phyloP scores from a whole-genome alignment of 2,113 vertebrate genomes.

The Eulemur macaco region DNA sequence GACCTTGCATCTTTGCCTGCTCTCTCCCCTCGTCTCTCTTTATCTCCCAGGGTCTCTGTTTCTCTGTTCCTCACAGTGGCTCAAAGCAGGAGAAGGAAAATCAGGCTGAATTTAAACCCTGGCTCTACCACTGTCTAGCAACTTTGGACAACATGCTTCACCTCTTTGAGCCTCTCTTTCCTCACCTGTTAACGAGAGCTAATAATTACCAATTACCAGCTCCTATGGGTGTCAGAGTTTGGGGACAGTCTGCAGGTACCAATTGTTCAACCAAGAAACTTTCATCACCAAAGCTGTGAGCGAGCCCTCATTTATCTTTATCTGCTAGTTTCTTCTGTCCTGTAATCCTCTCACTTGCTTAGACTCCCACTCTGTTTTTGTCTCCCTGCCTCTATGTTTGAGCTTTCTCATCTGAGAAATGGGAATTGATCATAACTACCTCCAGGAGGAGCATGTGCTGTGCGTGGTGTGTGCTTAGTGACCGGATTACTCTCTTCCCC shows the following conservation, averaged over 20 bases:
- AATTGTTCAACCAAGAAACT: background rate
- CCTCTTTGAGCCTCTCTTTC: background rate
- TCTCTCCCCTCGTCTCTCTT: background rate
- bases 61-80: background rate
- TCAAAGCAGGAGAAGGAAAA: background rate
- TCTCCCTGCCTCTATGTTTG: background rate
- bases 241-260: background rate
- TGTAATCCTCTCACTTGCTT: background rate
- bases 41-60: background rate
- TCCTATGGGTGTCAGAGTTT: background rate
- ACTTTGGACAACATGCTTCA: background rate
- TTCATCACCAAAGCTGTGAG: background rate
- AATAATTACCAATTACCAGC: background rate
- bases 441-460: background rate
- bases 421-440: background rate
- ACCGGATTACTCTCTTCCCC: background rate
- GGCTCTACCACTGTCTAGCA: background rate
- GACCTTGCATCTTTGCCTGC: background rate
- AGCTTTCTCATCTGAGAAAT: conserved; percentile 1
- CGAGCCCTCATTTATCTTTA: background rate
- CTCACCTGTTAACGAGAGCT: background rate
- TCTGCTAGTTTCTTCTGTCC: background rate
- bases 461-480: background rate
- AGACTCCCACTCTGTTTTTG: background rate
- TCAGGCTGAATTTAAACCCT: background rate